These are phyloP conservation scores for Oryzias javanicus DNA, from an alignment of 2,113 vertebrate genomes.

Conservation along the genomic window DNA sequence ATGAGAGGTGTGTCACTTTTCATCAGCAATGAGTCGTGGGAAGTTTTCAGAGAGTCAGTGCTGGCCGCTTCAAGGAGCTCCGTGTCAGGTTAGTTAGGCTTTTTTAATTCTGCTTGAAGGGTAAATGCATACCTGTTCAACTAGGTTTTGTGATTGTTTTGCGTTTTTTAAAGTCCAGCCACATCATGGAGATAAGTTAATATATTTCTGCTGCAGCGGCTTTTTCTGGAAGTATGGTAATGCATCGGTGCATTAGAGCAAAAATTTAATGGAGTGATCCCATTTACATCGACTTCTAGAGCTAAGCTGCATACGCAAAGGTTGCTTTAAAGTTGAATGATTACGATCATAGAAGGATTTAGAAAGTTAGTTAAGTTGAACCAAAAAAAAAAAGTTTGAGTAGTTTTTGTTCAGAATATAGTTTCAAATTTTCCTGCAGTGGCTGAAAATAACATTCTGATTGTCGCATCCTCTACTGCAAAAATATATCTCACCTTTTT, in stretches of 20 bases:
- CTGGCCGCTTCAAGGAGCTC: background rate
- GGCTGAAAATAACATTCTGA: background rate
- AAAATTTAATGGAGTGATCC: background rate
- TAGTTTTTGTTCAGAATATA: too few relatives aligned
- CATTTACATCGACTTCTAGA: background rate
- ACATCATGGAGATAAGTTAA: too few relatives aligned
- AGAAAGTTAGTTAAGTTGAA: too few relatives aligned
- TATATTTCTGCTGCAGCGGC: too few relatives aligned
- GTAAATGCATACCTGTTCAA: too few relatives aligned
- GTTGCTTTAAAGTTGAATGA: background rate
- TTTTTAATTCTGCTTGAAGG: background rate
- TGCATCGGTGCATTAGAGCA: background rate
- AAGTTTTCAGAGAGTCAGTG: background rate
- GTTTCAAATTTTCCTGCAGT: background rate
- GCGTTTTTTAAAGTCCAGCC: too few relatives aligned
- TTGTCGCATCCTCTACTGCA: background rate
- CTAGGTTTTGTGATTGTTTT: too few relatives aligned
- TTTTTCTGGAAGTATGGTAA: too few relatives aligned
- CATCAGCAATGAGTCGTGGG: conserved; percentile 23
- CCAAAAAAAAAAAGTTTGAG: too few relatives aligned
- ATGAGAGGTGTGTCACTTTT: conserved; percentile 3
- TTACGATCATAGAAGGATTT: too few relatives aligned
- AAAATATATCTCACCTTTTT: background rate
- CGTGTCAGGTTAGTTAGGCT: background rate
- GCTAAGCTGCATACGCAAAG: background rate